Evolutionary conservation across 2,888 invertebrate species (phyloP), one percentile per base, ranked within the genome.

Genomic region (Apotomis capreana): DNA sequence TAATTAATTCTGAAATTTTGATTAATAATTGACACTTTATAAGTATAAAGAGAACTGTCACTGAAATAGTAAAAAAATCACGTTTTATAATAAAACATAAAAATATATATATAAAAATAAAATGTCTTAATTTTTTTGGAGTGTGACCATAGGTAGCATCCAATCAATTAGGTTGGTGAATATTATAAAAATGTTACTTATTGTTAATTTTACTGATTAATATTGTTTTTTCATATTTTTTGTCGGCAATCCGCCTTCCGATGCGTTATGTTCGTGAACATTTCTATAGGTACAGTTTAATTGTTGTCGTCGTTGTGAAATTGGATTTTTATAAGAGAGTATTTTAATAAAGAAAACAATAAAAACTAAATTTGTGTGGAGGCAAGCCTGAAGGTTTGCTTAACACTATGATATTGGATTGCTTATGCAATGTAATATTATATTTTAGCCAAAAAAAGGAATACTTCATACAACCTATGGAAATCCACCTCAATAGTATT

Each of bases 381-480:
- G 67, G 61, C 55, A 26, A 40, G 8, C 37, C 60, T 49, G 15
- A 37, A 67, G 40, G 55, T 26, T 51, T 37, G 70, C 67, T 40
- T 55, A 13, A 15, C 65, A 67, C 12, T 71, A 69, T 69, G 26
- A 26, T 59, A 71, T 75, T 75, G 65, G 68, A 60, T 68, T 55
- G 55, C 54, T 51, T 37, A 13, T n/a, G 64, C 73, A 73, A 74
- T 67, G 65, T 71, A 76, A 78, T 77, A 64, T 70, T 73, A 61
- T 75, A 73, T 64, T 36, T 65, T 73, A 70, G 78, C 78, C 68
- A 79, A 83, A 71, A 70, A 70, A 71, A 67, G 64, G 71, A 85
- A 87, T 89, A 91, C 91, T 91, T 83, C 81, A 86, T 90, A 91
- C 91, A 91, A 91, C 91, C 91, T 76, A 83, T 78, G 80, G 76